Conservation (phyloP, 92 coral and sea anemone species). For the Diadumene lineata region DNA sequence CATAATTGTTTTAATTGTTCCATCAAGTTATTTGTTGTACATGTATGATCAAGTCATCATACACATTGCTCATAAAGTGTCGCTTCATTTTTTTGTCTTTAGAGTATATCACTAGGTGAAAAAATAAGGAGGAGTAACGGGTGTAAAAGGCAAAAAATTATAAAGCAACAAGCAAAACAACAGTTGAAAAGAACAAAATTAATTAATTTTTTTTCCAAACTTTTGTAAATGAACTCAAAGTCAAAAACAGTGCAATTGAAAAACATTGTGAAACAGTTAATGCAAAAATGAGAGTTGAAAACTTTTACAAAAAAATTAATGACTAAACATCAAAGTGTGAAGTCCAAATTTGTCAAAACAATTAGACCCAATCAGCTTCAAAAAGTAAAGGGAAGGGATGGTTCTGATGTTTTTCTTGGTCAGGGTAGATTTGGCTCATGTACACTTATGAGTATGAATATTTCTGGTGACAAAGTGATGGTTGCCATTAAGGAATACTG, state of each 20-base stretch:
- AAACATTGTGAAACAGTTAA: not conserved
- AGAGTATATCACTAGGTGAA: conserved; percentile 4
- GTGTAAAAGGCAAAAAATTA: conserved; percentile 15
- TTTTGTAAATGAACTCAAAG: no score
- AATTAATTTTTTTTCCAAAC: not conserved
- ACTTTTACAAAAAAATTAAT: not conserved
- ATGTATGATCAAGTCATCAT: not conserved
- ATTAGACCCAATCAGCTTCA: conserved; percentile 16
- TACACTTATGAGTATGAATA: conserved; percentile 37
- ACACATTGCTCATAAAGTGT: not conserved
- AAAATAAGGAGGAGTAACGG: conserved; percentile 7
- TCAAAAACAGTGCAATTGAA: not conserved
- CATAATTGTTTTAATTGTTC: not conserved
- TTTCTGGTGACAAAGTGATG: conserved; percentile 27
- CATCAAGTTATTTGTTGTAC: not conserved
- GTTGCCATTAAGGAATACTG: conserved; percentile 41
- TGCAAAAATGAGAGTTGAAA: conserved; percentile 15
- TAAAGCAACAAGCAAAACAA: not conserved
- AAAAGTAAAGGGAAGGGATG: not conserved
- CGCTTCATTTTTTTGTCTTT: not conserved
- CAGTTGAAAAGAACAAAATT: not conserved
- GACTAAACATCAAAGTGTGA: not conserved
- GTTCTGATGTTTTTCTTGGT: conserved; percentile 11
- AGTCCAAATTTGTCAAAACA: conserved; percentile 6
- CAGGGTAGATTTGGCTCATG: conserved; percentile 45